Evolutionary conservation across 2,797 vertebrate species (phyloP), one percentile per base, ranked within the genome.

Genomic region (Macropodus opercularis): DNA sequence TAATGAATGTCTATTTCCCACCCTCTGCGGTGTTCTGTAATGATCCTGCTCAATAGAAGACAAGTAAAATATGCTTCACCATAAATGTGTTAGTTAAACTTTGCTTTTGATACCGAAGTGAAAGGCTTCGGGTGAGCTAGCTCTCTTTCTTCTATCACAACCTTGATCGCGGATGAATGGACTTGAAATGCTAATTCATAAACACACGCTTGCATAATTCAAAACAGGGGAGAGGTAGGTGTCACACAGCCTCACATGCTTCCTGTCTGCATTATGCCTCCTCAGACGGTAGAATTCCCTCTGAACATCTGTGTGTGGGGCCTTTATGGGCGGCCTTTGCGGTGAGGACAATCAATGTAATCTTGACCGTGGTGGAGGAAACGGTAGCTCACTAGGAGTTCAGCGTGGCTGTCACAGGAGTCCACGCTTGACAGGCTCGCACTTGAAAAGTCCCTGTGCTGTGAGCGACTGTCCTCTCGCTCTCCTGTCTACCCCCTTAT

Each of bases 371-470:
- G 64, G 81, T 71, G 48, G 81, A 66, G 85, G 84, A 91, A 79
- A 86, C 66, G 83, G 79, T 71, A 70, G 80, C 86, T 86, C 86
- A 85, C 83, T 83, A 72, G 70, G 85, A 85, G 85, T 89, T 82
- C 79, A 84, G 87, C 81, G 74, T 36, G 77, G 70, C 87, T 92
- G 91, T 90, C 87, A 87, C 75, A 59, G 59, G 76, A 87, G 72
- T 85, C 84, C 79, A 66, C 77, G 77, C 82, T 87, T 92, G 90
- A 90, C 88, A 86, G 87, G 65, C 74, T 75, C 43, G 69, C 73
- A 80, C 87, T 90, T 89, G 88, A 91, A 89, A 91, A 88, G 87
- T 91, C 83, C 84, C 85, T 71, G 63, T 63, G 77, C 83, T 89
- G 81, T 84, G 79, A 88, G 87, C 59, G 52, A 86, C 84, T 85